Conservation (phyloP, 2,797 vertebrate genomes). For the Pelobates cultripes region DNA sequence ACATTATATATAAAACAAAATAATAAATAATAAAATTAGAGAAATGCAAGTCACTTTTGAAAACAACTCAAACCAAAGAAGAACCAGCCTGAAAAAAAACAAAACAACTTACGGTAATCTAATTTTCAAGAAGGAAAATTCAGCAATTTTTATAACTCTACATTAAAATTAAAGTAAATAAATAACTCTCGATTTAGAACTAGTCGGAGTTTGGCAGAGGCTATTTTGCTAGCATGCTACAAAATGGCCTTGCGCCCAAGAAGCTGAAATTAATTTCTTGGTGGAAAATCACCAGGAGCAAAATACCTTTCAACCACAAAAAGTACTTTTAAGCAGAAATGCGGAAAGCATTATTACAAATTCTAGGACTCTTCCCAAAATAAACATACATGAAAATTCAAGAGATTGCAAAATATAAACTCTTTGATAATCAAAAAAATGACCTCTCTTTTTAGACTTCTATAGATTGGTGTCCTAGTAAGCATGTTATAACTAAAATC, state of each 20-base stretch:
- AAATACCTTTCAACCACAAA: slow-evolving; percentile 24
- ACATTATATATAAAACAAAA: no score
- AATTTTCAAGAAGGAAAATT: no score
- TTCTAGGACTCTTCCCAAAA: slow-evolving; percentile 29
- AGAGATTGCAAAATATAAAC: slow-evolving; percentile 30
- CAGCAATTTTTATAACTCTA: no score
- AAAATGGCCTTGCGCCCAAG: not conserved
- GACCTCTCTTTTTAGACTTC: not conserved
- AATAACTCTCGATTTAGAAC: not conserved
- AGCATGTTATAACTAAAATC: not conserved
- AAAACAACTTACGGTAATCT: no score
- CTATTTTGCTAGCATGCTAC: not conserved
- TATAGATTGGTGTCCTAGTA: no score
- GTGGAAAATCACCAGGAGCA: not conserved
- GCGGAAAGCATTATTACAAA: not conserved
- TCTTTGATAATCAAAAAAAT: slow-evolving; percentile 14
- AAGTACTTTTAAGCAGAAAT: slow-evolving; percentile 23
- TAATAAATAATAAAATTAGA: no score
- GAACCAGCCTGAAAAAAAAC: no score
- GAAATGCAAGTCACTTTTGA: no score
- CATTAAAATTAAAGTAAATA: not conserved
- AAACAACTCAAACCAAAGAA: no score
- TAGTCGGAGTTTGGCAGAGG: slow-evolving; percentile 2
- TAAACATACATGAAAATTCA: slow-evolving; percentile 37
- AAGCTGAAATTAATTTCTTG: slow-evolving; percentile 4